These are phyloP conservation scores for Pao palembangensis DNA, from an alignment of 2,113 vertebrate genomes.

Conservation along the genomic window DNA sequence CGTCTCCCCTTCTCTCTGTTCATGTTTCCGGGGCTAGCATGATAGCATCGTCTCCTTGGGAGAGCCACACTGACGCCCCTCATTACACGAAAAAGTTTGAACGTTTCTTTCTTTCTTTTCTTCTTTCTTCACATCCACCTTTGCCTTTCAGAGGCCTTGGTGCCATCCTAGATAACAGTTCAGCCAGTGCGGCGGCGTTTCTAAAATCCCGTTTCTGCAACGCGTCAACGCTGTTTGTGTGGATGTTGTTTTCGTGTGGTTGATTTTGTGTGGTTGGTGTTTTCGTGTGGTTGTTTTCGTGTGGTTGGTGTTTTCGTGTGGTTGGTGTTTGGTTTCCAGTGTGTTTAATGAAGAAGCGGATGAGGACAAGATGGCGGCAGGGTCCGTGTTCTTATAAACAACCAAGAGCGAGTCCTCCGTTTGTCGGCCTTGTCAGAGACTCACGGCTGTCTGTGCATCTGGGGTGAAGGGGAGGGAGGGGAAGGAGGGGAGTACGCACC, in stretches of 20 bases:
- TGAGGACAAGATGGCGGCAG: slow-evolving; percentile 51
- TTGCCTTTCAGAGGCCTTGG: slow-evolving; percentile 63
- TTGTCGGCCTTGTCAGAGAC: slow-evolving; percentile 52
- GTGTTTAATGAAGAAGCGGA: no score
- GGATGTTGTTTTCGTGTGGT: no score
- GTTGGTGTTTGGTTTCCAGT: no score
- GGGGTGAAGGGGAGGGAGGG: slow-evolving; percentile 48
- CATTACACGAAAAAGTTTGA: slow-evolving; percentile 35
- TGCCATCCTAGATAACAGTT: slow-evolving; percentile 17
- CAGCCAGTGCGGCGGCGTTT: no score
- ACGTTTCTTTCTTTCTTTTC: slow-evolving; percentile 8
- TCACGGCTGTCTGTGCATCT: slow-evolving; percentile 57
- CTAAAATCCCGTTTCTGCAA: no score
- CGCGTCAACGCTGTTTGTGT: no score
- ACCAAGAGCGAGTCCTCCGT: slow-evolving; percentile 51
- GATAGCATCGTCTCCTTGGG: slow-evolving; percentile 45
- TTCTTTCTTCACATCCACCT: neutral
- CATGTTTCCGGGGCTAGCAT: slow-evolving; percentile 5
- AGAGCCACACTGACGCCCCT: slow-evolving; percentile 26
- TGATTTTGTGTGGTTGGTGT: no score
- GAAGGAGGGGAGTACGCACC: slow-evolving; percentile 52
- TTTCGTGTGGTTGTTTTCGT: no score
- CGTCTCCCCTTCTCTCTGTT: neutral
- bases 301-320: no score
- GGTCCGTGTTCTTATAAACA: slow-evolving; percentile 57